Percentiles rank a stretch among this genome's conserved stretches.
Conservation (phyloP, 2,888 invertebrate species). For the Pristionchus fissidentatus region DNA sequence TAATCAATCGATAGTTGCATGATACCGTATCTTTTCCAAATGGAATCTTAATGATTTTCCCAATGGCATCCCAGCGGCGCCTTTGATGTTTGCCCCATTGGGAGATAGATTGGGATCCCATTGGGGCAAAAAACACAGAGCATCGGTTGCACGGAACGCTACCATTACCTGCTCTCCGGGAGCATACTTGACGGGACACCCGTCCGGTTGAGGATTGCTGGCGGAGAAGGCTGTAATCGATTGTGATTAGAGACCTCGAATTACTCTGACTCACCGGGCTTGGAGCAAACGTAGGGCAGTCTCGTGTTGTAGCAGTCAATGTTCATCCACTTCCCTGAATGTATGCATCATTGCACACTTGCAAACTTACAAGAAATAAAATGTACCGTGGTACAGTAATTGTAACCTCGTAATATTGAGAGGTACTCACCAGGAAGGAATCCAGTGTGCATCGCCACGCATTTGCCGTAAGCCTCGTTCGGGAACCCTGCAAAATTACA, state of each 20-base stretch:
- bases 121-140: too few species aligned
- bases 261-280: not conserved
- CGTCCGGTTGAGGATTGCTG: conserved; percentile 14
- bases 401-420: not conserved
- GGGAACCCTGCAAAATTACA: not conserved
- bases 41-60: too few species aligned
- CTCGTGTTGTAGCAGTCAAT: conserved; percentile 38
- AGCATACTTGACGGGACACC: conserved; percentile 29
- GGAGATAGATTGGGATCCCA: too few species aligned
- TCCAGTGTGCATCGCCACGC: conserved; percentile 35
- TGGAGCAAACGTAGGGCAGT: conserved; percentile 44
- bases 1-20: too few species aligned
- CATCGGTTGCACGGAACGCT: too few species aligned
- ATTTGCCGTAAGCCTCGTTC: conserved; percentile 23
- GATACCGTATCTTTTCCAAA: too few species aligned
- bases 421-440: conserved; percentile 15
- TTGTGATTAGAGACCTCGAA: too few species aligned
- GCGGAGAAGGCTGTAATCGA: conserved; percentile 15
- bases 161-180: conserved; percentile 35
- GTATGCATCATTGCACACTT: too few species aligned
- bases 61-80: too few species aligned
- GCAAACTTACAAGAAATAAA: too few species aligned
- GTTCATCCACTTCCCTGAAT: conserved; percentile 41
- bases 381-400: too few species aligned
- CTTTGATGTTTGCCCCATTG: too few species aligned